Percentiles rank a stretch among this genome's conserved stretches.
phyloP scores from a whole-genome alignment of 2,797 vertebrate species.

The Alauda arvensis region DNA sequence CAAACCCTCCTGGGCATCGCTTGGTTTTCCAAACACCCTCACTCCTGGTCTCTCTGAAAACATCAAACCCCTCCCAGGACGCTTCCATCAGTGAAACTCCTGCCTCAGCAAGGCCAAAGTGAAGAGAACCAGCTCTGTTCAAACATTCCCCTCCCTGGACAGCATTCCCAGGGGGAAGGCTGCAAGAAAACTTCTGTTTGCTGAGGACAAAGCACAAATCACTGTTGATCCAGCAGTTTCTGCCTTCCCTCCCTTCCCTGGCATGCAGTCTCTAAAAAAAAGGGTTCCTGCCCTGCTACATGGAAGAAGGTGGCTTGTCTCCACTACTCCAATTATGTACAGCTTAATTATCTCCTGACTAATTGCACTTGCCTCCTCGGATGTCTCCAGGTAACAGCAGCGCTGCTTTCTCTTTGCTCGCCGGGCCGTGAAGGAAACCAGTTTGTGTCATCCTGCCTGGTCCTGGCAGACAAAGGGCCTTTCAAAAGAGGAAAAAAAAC shows the following conservation, averaged over 20 bases:
- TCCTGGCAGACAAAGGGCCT: conserved; percentile 75
- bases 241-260: conserved; percentile 58
- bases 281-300: conserved; percentile 63
- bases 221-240: conserved; percentile 63
- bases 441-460: conserved; percentile 66
- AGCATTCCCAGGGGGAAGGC: not conserved
- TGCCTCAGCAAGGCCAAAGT: not conserved
- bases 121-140: not conserved
- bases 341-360: conserved; percentile 85
- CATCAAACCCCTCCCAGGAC: not conserved
- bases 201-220: conserved; percentile 47
- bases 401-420: conserved; percentile 71
- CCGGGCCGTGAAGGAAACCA: conserved; percentile 61
- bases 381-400: conserved; percentile 78
- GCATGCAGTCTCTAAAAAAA: conserved; percentile 71
- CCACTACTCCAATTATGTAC: conserved; percentile 66
- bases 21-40: not conserved
- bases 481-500: conserved; percentile 57
- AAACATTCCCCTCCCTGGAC: not conserved
- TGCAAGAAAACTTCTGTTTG: conserved; percentile 14
- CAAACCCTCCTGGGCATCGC: not conserved
- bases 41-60: not conserved
- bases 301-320: conserved; percentile 66
- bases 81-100: not conserved
- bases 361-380: conserved; percentile 74